phyloP scores from a whole-genome alignment of 2,797 vertebrate species.

The Mormyrus proboscirostris region DNA sequence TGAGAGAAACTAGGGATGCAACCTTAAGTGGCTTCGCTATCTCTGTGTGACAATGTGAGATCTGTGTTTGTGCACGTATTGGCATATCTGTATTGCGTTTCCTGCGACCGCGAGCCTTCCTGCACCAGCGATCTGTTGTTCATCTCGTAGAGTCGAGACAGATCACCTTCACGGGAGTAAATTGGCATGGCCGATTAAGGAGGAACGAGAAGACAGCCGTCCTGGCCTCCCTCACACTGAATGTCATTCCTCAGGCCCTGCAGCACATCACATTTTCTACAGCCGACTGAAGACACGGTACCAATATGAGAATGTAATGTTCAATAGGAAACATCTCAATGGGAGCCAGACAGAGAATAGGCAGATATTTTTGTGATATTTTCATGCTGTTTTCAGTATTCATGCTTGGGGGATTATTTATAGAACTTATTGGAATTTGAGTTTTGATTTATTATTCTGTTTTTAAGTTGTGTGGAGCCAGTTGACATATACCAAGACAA shows the following conservation, averaged over 20 bases:
- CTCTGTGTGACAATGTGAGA: not conserved
- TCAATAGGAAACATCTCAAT: not conserved
- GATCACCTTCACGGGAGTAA: not conserved
- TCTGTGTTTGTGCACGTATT: not conserved
- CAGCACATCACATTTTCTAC: not conserved
- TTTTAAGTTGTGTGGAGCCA: not conserved
- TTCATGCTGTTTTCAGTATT: not conserved
- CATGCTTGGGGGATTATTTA: not conserved
- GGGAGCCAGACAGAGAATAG: not conserved
- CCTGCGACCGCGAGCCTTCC: not conserved
- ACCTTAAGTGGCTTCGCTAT: not conserved
- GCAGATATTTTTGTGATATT: not conserved
- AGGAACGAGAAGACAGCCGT: not conserved
- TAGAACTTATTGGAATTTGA: not conserved
- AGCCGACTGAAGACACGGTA: not conserved
- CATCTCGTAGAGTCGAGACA: not conserved
- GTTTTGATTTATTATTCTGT: constrained; percentile 11
- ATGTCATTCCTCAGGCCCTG: not conserved
- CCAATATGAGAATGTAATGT: not conserved
- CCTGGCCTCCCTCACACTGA: not conserved
- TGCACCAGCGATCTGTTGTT: not conserved
- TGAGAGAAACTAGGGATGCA: not conserved
- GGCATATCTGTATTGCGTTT: not conserved
- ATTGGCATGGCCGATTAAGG: not conserved
- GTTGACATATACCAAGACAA: not conserved